A percentile compares a stretch with the other conserved stretches of the same genome.
Conservation (phyloP, 1,140 invertebrate genomes). For the Trinorchestia longiramus region DNA sequence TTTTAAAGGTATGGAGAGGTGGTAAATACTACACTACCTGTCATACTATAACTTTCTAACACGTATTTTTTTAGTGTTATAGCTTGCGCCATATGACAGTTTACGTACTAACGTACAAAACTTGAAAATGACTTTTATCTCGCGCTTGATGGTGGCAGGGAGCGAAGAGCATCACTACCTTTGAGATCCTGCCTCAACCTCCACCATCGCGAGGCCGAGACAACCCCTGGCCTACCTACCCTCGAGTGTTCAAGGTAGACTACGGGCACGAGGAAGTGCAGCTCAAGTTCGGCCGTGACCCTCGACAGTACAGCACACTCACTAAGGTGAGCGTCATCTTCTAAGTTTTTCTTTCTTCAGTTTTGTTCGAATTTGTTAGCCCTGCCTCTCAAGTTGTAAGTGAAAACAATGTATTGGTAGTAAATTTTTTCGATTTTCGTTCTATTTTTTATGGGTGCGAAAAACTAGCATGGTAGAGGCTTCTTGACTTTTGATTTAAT, state of each 20-base stretch:
- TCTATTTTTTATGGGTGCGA: background rate
- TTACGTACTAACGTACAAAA: background rate
- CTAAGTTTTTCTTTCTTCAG: background rate
- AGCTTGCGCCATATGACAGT: background rate
- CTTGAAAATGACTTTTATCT: background rate
- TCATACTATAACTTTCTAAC: background rate
- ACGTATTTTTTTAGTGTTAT: background rate
- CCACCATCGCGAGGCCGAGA: slow-evolving; percentile 81
- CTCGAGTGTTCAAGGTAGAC: slow-evolving; percentile 95
- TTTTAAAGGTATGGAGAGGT: background rate
- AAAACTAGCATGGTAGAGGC: background rate
- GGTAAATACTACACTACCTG: background rate
- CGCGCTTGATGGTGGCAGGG: slow-evolving; percentile 74
- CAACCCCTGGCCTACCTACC: slow-evolving; percentile 99
- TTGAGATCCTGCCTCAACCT: slow-evolving; percentile 97
- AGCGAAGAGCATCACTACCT: slow-evolving; percentile 94
- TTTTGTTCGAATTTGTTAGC: background rate
- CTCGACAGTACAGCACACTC: slow-evolving; percentile 91
- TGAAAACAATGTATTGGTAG: background rate
- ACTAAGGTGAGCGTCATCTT: slow-evolving; percentile 76
- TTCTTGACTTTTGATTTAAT: too few species aligned
- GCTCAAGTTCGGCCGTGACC: slow-evolving; percentile 92
- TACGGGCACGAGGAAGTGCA: slow-evolving; percentile 98
- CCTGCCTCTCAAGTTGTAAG: background rate
- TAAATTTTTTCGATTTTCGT: too few species aligned